Evolutionary conservation across 1,140 invertebrate genomes (phyloP).

Genomic region (Drosophila parabipectinata): DNA sequence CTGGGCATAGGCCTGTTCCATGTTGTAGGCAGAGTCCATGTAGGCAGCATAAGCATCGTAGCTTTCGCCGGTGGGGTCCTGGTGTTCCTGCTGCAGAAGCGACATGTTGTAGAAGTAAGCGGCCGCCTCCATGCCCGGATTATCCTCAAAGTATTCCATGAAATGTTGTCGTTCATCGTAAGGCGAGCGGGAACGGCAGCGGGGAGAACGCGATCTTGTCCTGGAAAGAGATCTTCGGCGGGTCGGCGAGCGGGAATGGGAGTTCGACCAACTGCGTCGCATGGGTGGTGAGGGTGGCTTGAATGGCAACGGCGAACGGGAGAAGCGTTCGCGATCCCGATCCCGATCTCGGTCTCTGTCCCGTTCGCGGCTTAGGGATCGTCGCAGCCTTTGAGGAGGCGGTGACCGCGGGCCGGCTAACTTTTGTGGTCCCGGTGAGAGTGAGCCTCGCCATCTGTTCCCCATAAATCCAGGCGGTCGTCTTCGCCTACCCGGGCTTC

Average conservation of each 20-base stretch:
- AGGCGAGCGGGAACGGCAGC: conserved; percentile 24
- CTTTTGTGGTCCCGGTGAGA: conserved; percentile 44
- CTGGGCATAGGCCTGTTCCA: conserved; percentile 67
- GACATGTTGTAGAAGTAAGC: conserved; percentile 74
- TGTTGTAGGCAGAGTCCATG: conserved; percentile 66
- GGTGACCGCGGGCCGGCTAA: conserved; percentile 60
- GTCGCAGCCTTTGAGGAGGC: conserved; percentile 40
- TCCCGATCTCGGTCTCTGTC: conserved; percentile 23
- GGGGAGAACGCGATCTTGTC: conserved; percentile 41
- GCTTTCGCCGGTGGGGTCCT: conserved; percentile 30
- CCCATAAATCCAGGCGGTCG: conserved; percentile 19
- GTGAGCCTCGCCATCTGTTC: conserved; percentile 43
- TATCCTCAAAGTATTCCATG: conserved; percentile 61
- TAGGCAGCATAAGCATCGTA: conserved; percentile 72
- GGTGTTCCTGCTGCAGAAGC: conserved; percentile 54
- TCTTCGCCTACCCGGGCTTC: conserved; percentile 46
- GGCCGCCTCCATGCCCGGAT: conserved; percentile 50
- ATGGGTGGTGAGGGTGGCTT: conserved; percentile 81
- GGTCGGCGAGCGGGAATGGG: conserved; percentile 41
- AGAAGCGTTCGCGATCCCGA: conserved; percentile 44
- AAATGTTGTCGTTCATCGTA: conserved; percentile 17
- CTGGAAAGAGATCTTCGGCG: conserved; percentile 39
- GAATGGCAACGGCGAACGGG: conserved; percentile 74
- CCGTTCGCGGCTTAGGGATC: conserved; percentile 61
- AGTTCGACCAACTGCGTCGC: conserved; percentile 66